phyloP scores from a whole-genome alignment of 1,140 invertebrate genomes.

The Bombyx mori region DNA sequence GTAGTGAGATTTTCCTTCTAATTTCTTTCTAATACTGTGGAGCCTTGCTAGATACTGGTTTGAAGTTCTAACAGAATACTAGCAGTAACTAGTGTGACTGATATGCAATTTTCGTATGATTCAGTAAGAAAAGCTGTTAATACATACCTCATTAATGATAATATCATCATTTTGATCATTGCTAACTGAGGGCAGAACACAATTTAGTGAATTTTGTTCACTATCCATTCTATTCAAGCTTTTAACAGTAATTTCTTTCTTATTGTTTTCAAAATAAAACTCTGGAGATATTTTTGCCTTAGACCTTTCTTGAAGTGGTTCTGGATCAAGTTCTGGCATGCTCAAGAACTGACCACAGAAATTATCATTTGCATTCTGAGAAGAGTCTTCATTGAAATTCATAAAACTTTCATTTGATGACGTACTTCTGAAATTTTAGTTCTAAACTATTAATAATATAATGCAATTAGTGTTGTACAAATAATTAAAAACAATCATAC shows the following conservation, averaged over 20 bases:
- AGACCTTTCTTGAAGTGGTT: conserved; percentile 26
- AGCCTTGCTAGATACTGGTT: no score
- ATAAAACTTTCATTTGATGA: conserved; percentile 36
- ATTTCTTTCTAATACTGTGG: no score
- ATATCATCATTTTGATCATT: conserved; percentile 53
- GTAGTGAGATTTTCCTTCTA: no score
- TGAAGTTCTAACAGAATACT: no score
- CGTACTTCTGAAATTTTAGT: conserved; percentile 24
- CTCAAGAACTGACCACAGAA: conserved; percentile 43
- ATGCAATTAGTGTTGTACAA: not conserved
- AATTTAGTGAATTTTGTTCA: conserved; percentile 48
- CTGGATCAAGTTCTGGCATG: conserved; percentile 53
- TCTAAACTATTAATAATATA: not conserved
- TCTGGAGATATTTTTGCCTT: conserved; percentile 45
- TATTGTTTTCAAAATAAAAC: conserved; percentile 47
- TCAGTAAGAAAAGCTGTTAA: no score
- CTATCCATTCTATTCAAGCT: conserved; percentile 27
- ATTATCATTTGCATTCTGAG: conserved; percentile 36
- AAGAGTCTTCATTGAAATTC: conserved; percentile 36
- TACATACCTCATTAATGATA: conserved; percentile 36
- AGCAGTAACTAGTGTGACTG: no score
- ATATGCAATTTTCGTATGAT: no score
- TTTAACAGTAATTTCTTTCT: conserved; percentile 27
- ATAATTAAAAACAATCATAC: no score
- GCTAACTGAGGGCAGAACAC: conserved; percentile 54